Evolutionary conservation across 1,140 invertebrate species (phyloP), one percentile per base, ranked within the genome.

Genomic region (Neoseiulus cucumeris): DNA sequence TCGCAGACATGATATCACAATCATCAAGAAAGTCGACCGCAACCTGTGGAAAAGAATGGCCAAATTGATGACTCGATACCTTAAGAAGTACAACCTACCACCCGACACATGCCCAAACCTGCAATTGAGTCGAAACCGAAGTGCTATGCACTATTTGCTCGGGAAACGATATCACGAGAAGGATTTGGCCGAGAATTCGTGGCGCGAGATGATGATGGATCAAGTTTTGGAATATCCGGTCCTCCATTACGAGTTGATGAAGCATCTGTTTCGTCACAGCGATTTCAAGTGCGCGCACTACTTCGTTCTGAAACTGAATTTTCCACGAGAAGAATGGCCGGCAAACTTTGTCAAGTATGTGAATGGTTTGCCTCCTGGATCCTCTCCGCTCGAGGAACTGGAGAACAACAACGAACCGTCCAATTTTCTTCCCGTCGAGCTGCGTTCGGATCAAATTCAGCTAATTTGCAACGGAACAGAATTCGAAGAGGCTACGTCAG

Each of bases 121-220:
- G 9, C 51, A 59, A 20, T 20, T 59, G 2, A 59, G 51, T 25
- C 51, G 51, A 59, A 59, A 59, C 22, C 14, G 51, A 25, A 59
- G 17, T 25, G 33, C 51, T 1, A 14, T 59, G 17, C 17, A 20
- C 4, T 59, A 59, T 33, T 17, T 59, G 22, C 51, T 59, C 1
- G 25, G 14, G 14, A 59, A 25, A 25, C 25, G 33, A 12, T 59
- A 59, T 25, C 51, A 33, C 1, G 51, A 59, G 14, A 25, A 33
- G 2, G 51, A 59, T 20, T 14, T 59, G 25, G 51, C 51, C 51
- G 51, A 25, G 22, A 29, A 25, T 2, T 59, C 51, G 51, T 59
- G 51, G 51, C 51, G 51, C 14, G 51, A 59, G 22, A 59, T 59
- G 51, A 20, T 59, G 14, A 29, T 29, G 25, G 51, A 59, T 59